These are phyloP conservation scores for Zosterops lateralis DNA, from an alignment of 2,113 vertebrate species.

Conservation along the genomic window DNA sequence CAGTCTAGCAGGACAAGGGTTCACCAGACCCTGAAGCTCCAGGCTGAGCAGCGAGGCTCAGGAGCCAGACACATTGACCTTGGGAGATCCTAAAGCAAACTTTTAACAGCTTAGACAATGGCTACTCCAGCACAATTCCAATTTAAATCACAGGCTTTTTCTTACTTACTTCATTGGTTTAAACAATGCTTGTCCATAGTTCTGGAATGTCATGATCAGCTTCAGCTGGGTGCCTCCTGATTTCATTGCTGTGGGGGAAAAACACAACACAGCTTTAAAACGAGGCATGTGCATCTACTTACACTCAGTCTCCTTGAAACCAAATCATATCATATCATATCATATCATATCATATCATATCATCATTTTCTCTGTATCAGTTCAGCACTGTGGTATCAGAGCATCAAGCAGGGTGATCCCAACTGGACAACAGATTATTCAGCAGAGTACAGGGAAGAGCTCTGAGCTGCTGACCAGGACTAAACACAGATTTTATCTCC, in stretches of 20 bases:
- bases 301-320: not conserved
- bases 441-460: not conserved
- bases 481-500: not conserved
- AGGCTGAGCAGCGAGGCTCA: not conserved
- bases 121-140: not conserved
- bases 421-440: not conserved
- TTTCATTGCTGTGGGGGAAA: slow-evolving; percentile 88
- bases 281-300: not conserved
- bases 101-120: not conserved
- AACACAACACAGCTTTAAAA: not conserved
- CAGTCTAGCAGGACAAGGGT: not conserved
- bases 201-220: slow-evolving; percentile 99
- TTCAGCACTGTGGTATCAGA: not conserved
- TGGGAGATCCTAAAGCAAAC: not conserved
- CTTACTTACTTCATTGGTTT: slow-evolving; percentile 98
- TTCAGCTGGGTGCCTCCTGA: slow-evolving; percentile 98
- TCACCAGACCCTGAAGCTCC: not conserved
- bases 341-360: not conserved
- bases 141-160: not conserved
- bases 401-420: not conserved
- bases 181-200: slow-evolving; percentile 96
- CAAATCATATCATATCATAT: not conserved
- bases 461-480: not conserved
- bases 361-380: not conserved
- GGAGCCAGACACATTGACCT: not conserved